Evolutionary conservation across 2,888 invertebrate genomes (phyloP).

Genomic region (Meta bourneti): DNA sequence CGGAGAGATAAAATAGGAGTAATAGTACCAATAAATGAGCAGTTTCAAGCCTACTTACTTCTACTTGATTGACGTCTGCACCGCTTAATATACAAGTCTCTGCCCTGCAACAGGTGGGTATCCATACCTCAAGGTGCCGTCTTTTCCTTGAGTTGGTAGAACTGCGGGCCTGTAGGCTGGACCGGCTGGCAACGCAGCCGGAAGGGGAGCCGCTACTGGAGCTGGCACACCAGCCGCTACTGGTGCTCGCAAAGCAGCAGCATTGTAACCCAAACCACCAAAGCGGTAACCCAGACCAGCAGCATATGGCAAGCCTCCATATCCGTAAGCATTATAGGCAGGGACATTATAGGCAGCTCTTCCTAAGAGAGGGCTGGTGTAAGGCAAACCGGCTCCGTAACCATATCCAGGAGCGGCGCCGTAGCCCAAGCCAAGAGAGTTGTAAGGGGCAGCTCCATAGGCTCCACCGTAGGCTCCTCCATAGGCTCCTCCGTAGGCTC

Average conservation of each 20-base stretch:
- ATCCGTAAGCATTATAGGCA: conserved; percentile 11
- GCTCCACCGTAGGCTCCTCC: background rate
- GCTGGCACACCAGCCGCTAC: background rate
- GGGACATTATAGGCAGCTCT: conserved; percentile 14
- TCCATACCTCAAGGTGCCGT: conserved; percentile 44
- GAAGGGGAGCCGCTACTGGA: conserved; percentile 28
- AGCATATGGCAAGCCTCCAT: conserved; percentile 16
- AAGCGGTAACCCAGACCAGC: conserved; percentile 43
- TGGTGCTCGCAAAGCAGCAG: conserved; percentile 15
- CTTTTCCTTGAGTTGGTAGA: conserved; percentile 33
- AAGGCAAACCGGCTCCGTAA: conserved; percentile 23
- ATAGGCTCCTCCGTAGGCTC: background rate
- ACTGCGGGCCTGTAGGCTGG: conserved; percentile 5
- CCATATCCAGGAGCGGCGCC: conserved; percentile 8
- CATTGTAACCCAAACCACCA: conserved; percentile 21
- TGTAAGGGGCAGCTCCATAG: conserved; percentile 17
- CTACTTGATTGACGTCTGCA: too few species aligned
- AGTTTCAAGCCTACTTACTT: too few species aligned
- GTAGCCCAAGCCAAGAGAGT: background rate
- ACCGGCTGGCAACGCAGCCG: conserved; percentile 29
- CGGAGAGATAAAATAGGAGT: too few species aligned
- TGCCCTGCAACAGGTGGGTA: conserved; percentile 25
- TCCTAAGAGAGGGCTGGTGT: conserved; percentile 15
- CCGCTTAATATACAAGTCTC: background rate
- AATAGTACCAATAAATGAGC: too few species aligned